phyloP scores from a whole-genome alignment of 1,140 invertebrate species.

The Magallana angulata region DNA sequence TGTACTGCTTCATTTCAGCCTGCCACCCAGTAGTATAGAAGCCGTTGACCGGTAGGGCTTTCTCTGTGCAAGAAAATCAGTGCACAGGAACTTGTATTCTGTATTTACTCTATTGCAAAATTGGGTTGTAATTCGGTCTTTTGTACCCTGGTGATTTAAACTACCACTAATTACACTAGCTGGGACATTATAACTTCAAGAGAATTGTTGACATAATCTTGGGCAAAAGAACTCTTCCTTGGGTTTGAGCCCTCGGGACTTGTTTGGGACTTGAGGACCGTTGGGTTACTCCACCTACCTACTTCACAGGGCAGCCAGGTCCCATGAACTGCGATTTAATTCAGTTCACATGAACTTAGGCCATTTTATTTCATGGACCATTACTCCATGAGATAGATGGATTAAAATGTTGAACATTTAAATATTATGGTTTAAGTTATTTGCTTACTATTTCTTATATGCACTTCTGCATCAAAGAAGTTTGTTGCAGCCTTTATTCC shows the following conservation, averaged over 20 bases:
- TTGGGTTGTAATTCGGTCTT: not conserved
- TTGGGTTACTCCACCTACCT: not conserved
- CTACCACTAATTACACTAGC: not conserved
- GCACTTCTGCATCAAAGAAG: too few species aligned
- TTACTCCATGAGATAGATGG: too few species aligned
- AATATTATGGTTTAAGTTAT: too few species aligned
- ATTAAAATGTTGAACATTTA: too few species aligned
- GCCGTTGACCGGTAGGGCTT: too few species aligned
- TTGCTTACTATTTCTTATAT: too few species aligned
- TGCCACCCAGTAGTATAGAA: too few species aligned
- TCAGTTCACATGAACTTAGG: too few species aligned
- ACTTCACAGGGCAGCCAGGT: not conserved
- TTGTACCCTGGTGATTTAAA: conserved; percentile 21
- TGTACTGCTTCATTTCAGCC: too few species aligned
- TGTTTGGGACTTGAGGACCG: not conserved
- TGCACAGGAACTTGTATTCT: not conserved
- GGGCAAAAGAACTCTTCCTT: not conserved
- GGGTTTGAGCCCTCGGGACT: not conserved
- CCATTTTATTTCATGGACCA: too few species aligned
- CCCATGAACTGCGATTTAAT: too few species aligned
- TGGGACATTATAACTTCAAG: not conserved
- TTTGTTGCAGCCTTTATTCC: too few species aligned
- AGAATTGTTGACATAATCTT: conserved; percentile 21
- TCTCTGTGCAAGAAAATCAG: not conserved
- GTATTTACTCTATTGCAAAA: conserved; percentile 9